Evolutionary conservation across 1,140 invertebrate species (phyloP).

Genomic region (Pantala flavescens): DNA sequence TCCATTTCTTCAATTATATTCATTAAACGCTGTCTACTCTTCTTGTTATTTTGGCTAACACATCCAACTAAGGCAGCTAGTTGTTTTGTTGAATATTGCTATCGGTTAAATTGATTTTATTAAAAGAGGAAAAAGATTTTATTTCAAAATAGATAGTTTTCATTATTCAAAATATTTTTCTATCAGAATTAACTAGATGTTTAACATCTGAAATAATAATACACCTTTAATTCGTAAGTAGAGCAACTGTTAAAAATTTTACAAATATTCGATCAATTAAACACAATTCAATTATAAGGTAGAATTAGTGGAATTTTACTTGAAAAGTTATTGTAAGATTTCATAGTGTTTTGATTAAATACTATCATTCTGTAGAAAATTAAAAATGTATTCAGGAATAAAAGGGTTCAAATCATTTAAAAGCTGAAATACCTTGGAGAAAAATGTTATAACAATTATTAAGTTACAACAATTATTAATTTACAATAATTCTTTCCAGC

Average conservation of each 20-base stretch:
- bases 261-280: background rate
- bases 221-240: background rate
- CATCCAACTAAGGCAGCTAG: background rate
- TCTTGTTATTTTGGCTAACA: background rate
- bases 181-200: background rate
- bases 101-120: background rate
- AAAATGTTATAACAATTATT: too few relatives aligned
- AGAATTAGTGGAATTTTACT: too few relatives aligned
- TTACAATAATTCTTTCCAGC: too few relatives aligned
- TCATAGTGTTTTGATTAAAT: too few relatives aligned
- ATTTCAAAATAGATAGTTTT: background rate
- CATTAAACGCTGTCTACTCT: background rate
- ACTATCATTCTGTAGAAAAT: too few relatives aligned
- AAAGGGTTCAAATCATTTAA: too few relatives aligned
- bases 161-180: background rate
- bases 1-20: background rate
- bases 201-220: background rate
- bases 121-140: background rate
- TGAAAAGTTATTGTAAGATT: too few relatives aligned
- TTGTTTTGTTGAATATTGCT: background rate
- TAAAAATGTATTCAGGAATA: too few relatives aligned
- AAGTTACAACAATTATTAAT: too few relatives aligned
- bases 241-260: background rate
- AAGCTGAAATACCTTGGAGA: too few relatives aligned
- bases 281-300: too few relatives aligned